Evolutionary conservation across 2,888 invertebrate genomes (phyloP).

Genomic region (Harmothoe impar): DNA sequence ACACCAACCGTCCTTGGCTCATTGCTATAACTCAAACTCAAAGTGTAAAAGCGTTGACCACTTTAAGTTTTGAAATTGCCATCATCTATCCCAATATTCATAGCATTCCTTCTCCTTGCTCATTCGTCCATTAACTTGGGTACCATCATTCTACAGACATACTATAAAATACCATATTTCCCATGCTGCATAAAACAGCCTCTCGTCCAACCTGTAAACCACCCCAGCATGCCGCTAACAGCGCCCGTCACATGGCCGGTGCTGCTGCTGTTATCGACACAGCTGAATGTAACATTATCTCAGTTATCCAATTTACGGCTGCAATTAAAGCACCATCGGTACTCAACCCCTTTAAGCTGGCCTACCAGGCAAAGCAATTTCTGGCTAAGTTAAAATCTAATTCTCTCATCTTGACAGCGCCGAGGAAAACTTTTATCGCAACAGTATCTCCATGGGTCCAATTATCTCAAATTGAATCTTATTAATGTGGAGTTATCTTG

Average conservation of each 20-base stretch:
- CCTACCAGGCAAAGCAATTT: constrained; percentile 48
- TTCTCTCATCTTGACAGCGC: constrained; percentile 59
- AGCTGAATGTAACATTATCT: constrained; percentile 45
- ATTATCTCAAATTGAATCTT: constrained; percentile 62
- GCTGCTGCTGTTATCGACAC: constrained; percentile 23
- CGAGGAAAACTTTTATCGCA: constrained; percentile 58
- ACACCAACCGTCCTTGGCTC: too few relatives aligned
- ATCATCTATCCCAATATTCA: too few relatives aligned
- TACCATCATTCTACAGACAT: too few relatives aligned
- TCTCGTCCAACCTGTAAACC: not conserved
- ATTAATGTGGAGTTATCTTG: constrained; percentile 52
- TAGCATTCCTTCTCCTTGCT: too few relatives aligned
- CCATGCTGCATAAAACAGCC: not conserved
- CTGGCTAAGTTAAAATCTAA: constrained; percentile 61
- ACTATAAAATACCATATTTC: too few relatives aligned
- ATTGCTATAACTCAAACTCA: too few relatives aligned
- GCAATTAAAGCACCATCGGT: constrained; percentile 40
- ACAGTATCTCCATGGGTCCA: constrained; percentile 59
- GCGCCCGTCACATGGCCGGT: not conserved
- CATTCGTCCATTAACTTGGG: too few relatives aligned
- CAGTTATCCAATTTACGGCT: constrained; percentile 54
- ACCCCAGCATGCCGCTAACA: not conserved
- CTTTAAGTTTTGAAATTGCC: too few relatives aligned
- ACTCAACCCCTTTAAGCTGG: constrained; percentile 16
- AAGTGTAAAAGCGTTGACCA: too few relatives aligned